A percentile compares a stretch with the other conserved stretches of the same genome.
Evolutionary conservation across 1,140 invertebrate genomes (phyloP).

Genomic region (Drosophila chauvacae): DNA sequence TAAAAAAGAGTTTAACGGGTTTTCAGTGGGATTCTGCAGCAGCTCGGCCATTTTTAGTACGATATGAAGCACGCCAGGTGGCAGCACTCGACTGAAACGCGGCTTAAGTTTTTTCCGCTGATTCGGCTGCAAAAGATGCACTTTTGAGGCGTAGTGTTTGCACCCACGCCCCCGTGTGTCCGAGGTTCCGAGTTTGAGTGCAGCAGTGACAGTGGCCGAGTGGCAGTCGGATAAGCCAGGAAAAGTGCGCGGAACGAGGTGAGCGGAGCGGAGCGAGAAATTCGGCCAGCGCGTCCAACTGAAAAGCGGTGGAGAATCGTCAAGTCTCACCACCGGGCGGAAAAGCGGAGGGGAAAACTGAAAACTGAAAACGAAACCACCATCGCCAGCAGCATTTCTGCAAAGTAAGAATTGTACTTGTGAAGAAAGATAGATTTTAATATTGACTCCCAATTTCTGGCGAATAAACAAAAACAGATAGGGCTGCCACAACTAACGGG

Average conservation of each 20-base stretch:
- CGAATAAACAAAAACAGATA: conserved; percentile 23
- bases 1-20: neutral
- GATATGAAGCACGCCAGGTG: neutral
- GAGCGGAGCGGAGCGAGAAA: conserved; percentile 13
- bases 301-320: conserved; percentile 14
- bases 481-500: conserved; percentile 20
- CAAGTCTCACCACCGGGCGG: conserved; percentile 16
- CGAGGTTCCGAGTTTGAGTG: conserved; percentile 26
- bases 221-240: conserved; percentile 28
- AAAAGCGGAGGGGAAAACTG: conserved; percentile 24
- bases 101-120: conserved; percentile 35
- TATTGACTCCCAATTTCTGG: conserved; percentile 3
- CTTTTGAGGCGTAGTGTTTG: conserved; percentile 43
- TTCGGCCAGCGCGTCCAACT: conserved; percentile 29
- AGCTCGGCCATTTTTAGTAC: neutral
- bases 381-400: conserved; percentile 6
- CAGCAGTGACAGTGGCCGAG: conserved; percentile 21
- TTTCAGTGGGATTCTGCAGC: neutral
- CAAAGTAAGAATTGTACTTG: conserved; percentile 14
- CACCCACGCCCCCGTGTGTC: conserved; percentile 35
- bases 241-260: conserved; percentile 34
- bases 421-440: neutral
- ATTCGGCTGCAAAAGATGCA: conserved; percentile 49
- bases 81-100: conserved; percentile 30
- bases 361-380: conserved; percentile 28